A percentile compares a stretch with the other conserved stretches of the same genome.
Evolutionary conservation across 2,797 vertebrate genomes (phyloP).

Genomic region (Eupleurogrammus muticus): DNA sequence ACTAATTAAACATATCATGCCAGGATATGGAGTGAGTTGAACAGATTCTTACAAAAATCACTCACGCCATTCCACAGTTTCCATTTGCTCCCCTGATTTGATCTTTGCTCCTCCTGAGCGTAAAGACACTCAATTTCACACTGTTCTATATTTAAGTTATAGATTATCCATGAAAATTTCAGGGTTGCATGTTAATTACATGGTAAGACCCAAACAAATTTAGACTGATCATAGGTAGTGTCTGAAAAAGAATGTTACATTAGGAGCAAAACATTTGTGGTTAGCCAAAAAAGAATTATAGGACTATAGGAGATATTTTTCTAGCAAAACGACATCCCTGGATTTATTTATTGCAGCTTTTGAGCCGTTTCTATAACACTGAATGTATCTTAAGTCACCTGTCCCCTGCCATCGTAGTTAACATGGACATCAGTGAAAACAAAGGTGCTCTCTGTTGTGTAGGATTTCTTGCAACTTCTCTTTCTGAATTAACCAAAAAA

Average conservation of each 20-base stretch:
- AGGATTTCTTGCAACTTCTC: too few species aligned
- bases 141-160: not conserved
- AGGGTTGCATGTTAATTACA: constrained; percentile 2
- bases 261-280: not conserved
- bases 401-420: too few species aligned
- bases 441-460: too few species aligned
- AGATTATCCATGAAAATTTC: not conserved
- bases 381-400: too few species aligned
- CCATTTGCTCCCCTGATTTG: not conserved
- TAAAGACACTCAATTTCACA: not conserved
- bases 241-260: not conserved
- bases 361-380: too few species aligned
- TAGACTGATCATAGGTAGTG: not conserved
- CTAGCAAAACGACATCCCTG: too few species aligned
- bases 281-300: not conserved
- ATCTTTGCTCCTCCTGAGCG: not conserved
- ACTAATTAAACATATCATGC: not conserved
- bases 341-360: too few species aligned
- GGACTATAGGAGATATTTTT: too few species aligned
- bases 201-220: not conserved
- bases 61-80: not conserved
- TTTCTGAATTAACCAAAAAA: too few species aligned
- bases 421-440: too few species aligned
- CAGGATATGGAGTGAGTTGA: not conserved
- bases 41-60: constrained; percentile 1